A percentile compares a stretch with the other conserved stretches of the same genome.
Conservation (phyloP, 2,888 invertebrate genomes). For the Microctonus aethiopoides region DNA sequence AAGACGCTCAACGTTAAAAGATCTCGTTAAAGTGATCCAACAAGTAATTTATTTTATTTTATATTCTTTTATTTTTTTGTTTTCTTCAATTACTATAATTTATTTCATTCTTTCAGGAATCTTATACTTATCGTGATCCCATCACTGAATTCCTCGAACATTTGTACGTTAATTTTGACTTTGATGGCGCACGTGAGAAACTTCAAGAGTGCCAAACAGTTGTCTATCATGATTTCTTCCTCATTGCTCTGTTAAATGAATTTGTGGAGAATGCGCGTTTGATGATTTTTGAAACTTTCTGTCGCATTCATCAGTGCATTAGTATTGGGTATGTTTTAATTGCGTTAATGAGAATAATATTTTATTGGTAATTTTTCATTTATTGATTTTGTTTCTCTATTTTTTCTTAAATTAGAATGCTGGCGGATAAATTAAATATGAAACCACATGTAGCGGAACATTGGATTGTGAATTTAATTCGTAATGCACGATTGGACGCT, state of each 20-base stretch:
- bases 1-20: slow-evolving; percentile 89
- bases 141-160: slow-evolving; percentile 99
- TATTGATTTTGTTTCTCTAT: slow-evolving; percentile 37
- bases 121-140: slow-evolving; percentile 97
- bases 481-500: slow-evolving; percentile 97
- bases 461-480: slow-evolving; percentile 99
- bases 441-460: slow-evolving; percentile 97
- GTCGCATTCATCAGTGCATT: slow-evolving; percentile 98
- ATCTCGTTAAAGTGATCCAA: slow-evolving; percentile 97
- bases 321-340: slow-evolving; percentile 87
- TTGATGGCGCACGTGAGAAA: slow-evolving; percentile 97
- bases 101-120: slow-evolving; percentile 78
- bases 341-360: too few relatives aligned
- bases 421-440: slow-evolving; percentile 99
- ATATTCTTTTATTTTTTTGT: too few relatives aligned
- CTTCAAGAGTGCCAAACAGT: slow-evolving; percentile 96
- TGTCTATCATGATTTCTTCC: slow-evolving; percentile 96
- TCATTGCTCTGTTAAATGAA: slow-evolving; percentile 94
- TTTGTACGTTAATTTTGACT: slow-evolving; percentile 98
- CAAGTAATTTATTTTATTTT: slow-evolving; percentile 74
- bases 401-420: too few relatives aligned
- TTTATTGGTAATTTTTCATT: too few relatives aligned
- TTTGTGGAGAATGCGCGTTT: slow-evolving; percentile 99
- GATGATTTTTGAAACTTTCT: slow-evolving; percentile 99
- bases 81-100: too few relatives aligned